Evolutionary conservation across 2,888 invertebrate genomes (phyloP), one percentile per base, ranked within the genome.

Genomic region (Drosophila barbarae): DNA sequence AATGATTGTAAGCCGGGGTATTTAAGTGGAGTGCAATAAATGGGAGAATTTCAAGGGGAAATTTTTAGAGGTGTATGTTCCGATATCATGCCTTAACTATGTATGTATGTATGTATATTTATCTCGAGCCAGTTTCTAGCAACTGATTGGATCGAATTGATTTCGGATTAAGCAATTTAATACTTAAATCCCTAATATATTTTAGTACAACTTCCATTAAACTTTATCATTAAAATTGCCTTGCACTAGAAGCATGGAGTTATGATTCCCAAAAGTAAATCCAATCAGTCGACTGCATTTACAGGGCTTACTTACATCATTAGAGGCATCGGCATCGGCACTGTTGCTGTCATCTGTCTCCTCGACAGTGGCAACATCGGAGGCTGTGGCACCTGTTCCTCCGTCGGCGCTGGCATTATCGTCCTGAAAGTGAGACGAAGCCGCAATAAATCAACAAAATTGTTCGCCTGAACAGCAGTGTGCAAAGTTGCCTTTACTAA

Each of bases 371-470:
- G 23, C 28, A 28, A 23, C 57, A 38, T 47, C 44, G 41, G 66
- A 18, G 10, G 26, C 34, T 13, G 49, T 12, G 13, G 46, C 28
- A 30, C n/a, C 8, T 3, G 46, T 2, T 46, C 30, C 46, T 21
- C 30, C 46, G 13, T 56, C 57, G 7, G 69, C 55, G 28, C 52
- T 72, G 47, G 74, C 71, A 70, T 76, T 82, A 66, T 85, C 73
- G 53, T 87, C 87, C 87, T 87, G 82, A 42, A 87, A 87, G 69
- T 58, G 59, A 73, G 78, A 73, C 23, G 47, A 76, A 71, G 68
- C 76, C 79, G 61, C 79, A 66, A 81, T 51, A 73, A 71, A 81
- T 77, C 59, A 77, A 72, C 72, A 75, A 72, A 56, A 12, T n/a
- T 32, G 46, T 63, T 74, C 64, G 56, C 36, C 65, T 61, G 26